Conservation (phyloP, 2,113 vertebrate genomes). For the Syrrhaptes paradoxus region DNA sequence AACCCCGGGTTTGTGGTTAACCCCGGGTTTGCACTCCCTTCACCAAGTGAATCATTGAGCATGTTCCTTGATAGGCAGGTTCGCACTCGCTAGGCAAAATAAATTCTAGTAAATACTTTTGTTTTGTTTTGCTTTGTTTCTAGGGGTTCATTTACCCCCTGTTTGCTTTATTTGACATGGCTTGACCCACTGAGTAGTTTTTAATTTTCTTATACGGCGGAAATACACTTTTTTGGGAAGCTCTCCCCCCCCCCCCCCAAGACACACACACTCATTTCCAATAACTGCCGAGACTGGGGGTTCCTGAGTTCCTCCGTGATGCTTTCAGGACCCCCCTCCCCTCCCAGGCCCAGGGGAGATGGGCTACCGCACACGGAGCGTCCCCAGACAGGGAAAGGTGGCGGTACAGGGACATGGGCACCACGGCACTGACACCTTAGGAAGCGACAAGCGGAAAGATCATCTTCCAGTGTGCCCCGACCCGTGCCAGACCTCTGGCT, state of each 20-base stretch:
- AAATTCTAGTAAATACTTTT: not conserved
- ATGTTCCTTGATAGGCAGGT: not conserved
- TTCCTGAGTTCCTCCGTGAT: not conserved
- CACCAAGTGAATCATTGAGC: not conserved
- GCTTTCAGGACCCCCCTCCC: not conserved
- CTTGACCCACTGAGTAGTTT: not conserved
- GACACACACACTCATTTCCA: not conserved
- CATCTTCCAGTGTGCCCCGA: not conserved
- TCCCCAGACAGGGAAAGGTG: too few species aligned
- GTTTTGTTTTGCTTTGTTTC: not conserved
- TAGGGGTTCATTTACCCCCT: not conserved
- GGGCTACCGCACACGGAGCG: not conserved
- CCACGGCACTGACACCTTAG: not conserved
- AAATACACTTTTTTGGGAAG: not conserved
- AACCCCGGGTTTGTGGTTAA: not conserved
- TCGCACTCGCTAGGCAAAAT: not conserved
- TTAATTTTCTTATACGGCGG: not conserved
- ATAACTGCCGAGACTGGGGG: fast-evolving
- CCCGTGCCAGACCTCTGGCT: not conserved
- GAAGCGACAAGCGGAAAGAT: not conserved
- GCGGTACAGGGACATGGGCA: not conserved
- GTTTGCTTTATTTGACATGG: not conserved
- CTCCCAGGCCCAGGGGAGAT: not conserved
- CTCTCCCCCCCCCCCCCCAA: too few species aligned
- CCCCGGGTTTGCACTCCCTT: not conserved